phyloP scores from a whole-genome alignment of 2,113 vertebrate genomes.

The Podarcis raffonei region DNA sequence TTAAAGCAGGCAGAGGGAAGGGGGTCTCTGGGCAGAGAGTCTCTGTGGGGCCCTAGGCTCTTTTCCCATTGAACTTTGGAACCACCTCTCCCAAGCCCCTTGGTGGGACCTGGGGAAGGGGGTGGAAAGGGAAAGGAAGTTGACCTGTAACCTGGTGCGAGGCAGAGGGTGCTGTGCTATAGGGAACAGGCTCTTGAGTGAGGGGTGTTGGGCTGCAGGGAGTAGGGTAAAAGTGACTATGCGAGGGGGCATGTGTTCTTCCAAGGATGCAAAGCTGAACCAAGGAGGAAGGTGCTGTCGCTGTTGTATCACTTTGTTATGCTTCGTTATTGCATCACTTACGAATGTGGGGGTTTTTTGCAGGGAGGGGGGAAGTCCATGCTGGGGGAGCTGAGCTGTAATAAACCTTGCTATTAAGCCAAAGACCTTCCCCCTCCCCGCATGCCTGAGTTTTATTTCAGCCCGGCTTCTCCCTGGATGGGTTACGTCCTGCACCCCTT shows the following conservation, averaged over 20 bases:
- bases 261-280: background rate
- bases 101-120: too few relatives aligned
- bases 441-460: background rate
- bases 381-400: background rate
- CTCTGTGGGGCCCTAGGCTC: background rate
- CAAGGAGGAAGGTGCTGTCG: background rate
- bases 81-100: background rate
- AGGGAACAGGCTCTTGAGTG: background rate
- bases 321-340: conserved; percentile 1
- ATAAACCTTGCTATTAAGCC: background rate
- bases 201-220: background rate
- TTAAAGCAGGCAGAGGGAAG: background rate
- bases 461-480: background rate
- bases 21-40: background rate
- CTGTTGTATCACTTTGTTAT: background rate
- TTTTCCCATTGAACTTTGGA: background rate
- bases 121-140: background rate
- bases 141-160: background rate
- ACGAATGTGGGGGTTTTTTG: background rate
- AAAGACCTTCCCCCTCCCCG: background rate
- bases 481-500: background rate
- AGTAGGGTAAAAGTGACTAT: background rate
- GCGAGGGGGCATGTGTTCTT: background rate
- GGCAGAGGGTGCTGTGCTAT: background rate
- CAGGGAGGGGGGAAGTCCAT: background rate